Evolutionary conservation across 2,113 vertebrate genomes (phyloP), one percentile per base, ranked within the genome.

Genomic region (Orcinus orca): DNA sequence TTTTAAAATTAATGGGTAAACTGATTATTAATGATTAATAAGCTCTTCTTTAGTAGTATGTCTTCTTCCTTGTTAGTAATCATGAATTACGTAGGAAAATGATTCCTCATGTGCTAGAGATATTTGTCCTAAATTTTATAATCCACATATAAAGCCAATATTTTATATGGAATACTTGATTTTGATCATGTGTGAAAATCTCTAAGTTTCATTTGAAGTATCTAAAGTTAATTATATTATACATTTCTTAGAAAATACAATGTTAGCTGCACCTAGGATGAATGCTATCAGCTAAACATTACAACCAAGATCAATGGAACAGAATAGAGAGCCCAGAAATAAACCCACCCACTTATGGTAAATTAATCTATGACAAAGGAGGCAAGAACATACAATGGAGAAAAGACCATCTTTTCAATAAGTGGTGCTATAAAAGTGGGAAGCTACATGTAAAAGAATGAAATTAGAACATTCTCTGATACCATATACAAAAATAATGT

Each of bases 81-180:
- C 29, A 93, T 65, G 12, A 93, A 93, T 77, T 81, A 74, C 23
- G 62, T 8, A 96, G 23, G 31, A 87, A 90, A 95, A 65, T 62
- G 33, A 82, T 33, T 93, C 3, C 0, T 90, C 6, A 44, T 29
- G 6, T 79, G 2, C 14, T 63, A 81, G 18, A 77, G 26, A 44
- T 82, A 87, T 12, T 63, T 17, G 1, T 85, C 36, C 15, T 87
- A 38, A 79, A 38, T 85, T 89, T 92, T 41, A 53, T 31, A 20
- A 82, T 20, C 50, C 9, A 94, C 3, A 81, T 63, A 44, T 25
- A 82, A 17, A 92, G 68, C n/a, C 1, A 77, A 25, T 87, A 79
- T 36, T 96, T 92, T 82, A 76, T 14, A 62, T 68, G 9, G 2
- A 62, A 50, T 81, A 70, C 68, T 88, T 92, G 10, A 15, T 84